Evolutionary conservation across 2,888 invertebrate species (phyloP), one percentile per base, ranked within the genome.

Genomic region (Chloroclystis v-ata): DNA sequence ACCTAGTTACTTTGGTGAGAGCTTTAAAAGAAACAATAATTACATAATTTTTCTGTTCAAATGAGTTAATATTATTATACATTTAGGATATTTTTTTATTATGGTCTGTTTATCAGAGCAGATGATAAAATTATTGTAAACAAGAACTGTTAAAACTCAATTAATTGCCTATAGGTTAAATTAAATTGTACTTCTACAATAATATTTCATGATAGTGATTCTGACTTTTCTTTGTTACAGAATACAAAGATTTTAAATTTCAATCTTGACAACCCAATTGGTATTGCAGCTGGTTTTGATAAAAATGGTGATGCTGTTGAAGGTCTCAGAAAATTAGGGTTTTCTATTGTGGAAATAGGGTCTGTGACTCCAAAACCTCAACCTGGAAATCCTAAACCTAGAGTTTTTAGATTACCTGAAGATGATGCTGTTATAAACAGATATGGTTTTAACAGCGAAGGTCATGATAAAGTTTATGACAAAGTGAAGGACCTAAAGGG

Each of bases 261-360:
- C 52, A 76, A 92, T 9, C 91, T 99, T 52, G 86, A 89, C 43
- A 98, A 97, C 85, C 99, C 99, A 0, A 81, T 99, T 61, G 99
- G 99, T n/a, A 92, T 99, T 67, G 99, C 99, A 16, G 99, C 99
- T 47, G 99, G 99, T 4, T 99, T 99, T 84, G 99, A 99, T 78
- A 99, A 99, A 79, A 93, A 99, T 81, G 98, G 93, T 4, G 97
- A 98, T 86, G 97, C 96, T 13, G 89, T 98, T 1, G 78, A 91
- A 63, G 95, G 96, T 0, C 81, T 99, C 28, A 89, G 91, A 52
- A 91, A 92, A 65, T 83, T 97, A 47, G 99, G 99, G 0, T 98
- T 99, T 82, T 95, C 98, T 4, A 96, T 98, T 77, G 92, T 99
- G 13, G 99, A 99, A 90, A 92, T 99, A 61, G 99, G 99, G 49